phyloP scores from a whole-genome alignment of 2,888 invertebrate genomes.

The Didymodactylos carnosus region DNA sequence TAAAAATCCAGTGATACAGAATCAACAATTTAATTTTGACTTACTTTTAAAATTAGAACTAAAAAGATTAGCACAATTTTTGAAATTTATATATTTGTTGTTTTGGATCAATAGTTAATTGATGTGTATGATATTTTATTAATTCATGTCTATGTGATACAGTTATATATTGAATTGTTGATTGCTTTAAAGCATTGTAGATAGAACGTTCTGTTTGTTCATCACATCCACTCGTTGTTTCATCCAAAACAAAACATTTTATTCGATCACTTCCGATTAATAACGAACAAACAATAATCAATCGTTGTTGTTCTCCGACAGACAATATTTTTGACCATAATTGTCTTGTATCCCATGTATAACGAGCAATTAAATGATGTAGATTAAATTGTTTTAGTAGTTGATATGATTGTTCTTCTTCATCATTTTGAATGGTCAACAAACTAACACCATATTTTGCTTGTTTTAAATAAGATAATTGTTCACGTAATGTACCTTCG shows the following conservation, averaged over 20 bases:
- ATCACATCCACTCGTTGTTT: not conserved
- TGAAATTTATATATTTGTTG: not conserved
- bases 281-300: not conserved
- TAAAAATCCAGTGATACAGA: no score
- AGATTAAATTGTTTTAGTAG: not conserved
- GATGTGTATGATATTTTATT: not conserved
- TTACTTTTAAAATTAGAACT: no score
- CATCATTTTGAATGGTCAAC: not conserved
- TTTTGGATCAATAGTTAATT: not conserved
- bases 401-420: not conserved
- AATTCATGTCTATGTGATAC: not conserved
- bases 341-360: not conserved
- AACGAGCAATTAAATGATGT: not conserved
- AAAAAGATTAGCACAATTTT: no score
- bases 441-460: not conserved
- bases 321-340: not conserved
- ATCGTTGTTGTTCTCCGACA: not conserved
- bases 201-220: no score
- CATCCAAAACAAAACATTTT: not conserved
- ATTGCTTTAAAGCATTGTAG: no score
- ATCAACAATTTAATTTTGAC: no score
- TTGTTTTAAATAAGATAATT: not conserved
- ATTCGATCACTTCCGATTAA: not conserved
- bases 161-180: no score
- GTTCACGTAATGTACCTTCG: not conserved